phyloP scores from a whole-genome alignment of 2,113 vertebrate genomes.

The Macquaria australasica region DNA sequence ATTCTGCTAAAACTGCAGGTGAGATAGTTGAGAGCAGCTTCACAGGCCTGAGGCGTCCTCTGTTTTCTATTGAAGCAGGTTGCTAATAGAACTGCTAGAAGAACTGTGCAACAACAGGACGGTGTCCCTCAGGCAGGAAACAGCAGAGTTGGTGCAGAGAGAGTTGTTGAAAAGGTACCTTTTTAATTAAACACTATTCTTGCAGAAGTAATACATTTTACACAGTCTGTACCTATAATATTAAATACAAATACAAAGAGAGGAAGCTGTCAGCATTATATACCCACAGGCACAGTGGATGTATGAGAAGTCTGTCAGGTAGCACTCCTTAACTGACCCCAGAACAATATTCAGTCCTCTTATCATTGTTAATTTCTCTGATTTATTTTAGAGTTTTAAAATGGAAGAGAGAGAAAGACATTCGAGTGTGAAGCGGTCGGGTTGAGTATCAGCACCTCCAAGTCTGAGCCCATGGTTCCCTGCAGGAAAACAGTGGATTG shows the following conservation, averaged over 20 bases:
- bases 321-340: background rate
- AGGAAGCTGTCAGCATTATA: background rate
- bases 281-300: background rate
- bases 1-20: background rate
- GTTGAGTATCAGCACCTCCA: too few relatives aligned
- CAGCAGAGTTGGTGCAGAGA: background rate
- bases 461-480: too few relatives aligned
- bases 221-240: background rate
- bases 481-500: too few relatives aligned
- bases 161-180: background rate
- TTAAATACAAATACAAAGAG: background rate
- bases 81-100: background rate
- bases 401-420: background rate
- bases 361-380: background rate
- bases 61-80: background rate
- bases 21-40: background rate
- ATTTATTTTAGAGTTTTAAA: background rate
- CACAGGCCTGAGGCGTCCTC: background rate
- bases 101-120: slow-evolving; percentile 3
- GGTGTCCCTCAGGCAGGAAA: background rate
- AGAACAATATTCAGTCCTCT: background rate
- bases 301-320: background rate
- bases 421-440: background rate
- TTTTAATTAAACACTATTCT: slow-evolving; percentile 21
- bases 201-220: background rate